These are phyloP conservation scores for Meghimatium bilineatum DNA, from an alignment of 2,888 invertebrate species.

Conservation along the genomic window DNA sequence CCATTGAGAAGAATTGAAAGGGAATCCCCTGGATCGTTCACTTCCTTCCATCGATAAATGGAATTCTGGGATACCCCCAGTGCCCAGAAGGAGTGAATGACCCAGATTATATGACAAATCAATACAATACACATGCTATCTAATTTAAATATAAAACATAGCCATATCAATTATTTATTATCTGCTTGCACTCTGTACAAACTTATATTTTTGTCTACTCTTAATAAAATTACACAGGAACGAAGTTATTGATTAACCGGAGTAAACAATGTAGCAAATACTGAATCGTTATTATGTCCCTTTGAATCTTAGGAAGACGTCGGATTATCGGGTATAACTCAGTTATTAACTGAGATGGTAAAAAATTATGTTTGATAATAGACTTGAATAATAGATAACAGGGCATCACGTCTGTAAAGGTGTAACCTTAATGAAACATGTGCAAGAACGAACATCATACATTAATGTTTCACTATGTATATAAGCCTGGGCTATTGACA, in stretches of 20 bases:
- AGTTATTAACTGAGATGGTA: no score
- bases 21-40: constrained; percentile 50
- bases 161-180: not conserved
- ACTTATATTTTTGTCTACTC: not conserved
- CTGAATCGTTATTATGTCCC: not conserved
- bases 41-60: constrained; percentile 49
- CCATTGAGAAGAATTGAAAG: constrained; percentile 44
- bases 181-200: no score
- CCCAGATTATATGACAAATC: constrained; percentile 36
- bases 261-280: not conserved
- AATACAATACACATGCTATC: constrained; percentile 5
- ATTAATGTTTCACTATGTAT: no score
- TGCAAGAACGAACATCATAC: no score
- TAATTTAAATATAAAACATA: constrained; percentile 7
- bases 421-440: no score
- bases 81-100: constrained; percentile 47
- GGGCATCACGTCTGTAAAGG: no score
- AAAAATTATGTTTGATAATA: no score
- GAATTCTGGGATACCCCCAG: constrained; percentile 52
- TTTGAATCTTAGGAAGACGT: not conserved
- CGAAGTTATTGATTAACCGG: not conserved
- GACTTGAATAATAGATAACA: no score
- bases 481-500: no score
- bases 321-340: no score
- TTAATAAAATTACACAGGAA: not conserved